Evolutionary conservation across 2,797 vertebrate genomes (phyloP).

Genomic region (Cynopterus sphinx): DNA sequence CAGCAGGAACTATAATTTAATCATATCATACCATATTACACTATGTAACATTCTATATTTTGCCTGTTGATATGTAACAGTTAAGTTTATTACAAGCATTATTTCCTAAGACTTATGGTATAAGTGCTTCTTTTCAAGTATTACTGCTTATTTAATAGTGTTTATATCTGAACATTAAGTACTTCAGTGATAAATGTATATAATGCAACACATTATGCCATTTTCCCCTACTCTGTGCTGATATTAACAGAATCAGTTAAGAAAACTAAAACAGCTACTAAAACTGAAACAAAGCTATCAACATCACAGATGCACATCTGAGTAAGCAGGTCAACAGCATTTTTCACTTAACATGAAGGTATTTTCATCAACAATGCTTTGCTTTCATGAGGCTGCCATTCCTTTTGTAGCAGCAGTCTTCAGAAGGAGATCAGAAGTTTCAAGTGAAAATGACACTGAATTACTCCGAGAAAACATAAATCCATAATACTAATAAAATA

Average conservation of each 20-base stretch:
- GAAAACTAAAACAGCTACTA: conserved; percentile 59
- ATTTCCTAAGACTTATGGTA: conserved; percentile 64
- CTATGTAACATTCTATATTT: conserved; percentile 69
- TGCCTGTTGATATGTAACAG: conserved; percentile 62
- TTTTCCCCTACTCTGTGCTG: conserved; percentile 50
- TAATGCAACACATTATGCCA: conserved; percentile 46
- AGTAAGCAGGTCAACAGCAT: conserved; percentile 41
- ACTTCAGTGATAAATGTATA: conserved; percentile 50
- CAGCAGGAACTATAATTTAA: conserved; percentile 71
- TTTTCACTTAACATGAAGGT: conserved; percentile 55
- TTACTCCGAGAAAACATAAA: conserved; percentile 56
- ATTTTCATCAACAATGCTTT: conserved; percentile 48
- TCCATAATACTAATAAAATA: conserved; percentile 52
- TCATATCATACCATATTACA: conserved; percentile 64
- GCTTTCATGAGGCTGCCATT: conserved; percentile 52
- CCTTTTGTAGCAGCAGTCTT: conserved; percentile 64
- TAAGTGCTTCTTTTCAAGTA: conserved; percentile 68
- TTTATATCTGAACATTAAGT: conserved; percentile 59
- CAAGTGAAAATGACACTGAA: conserved; percentile 46
- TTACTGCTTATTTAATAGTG: conserved; percentile 58
- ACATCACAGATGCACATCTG: conserved; percentile 41
- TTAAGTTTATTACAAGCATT: conserved; percentile 75
- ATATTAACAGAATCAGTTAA: conserved; percentile 50
- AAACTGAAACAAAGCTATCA: conserved; percentile 61
- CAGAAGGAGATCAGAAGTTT: conserved; percentile 55